Evolutionary conservation across 2,888 invertebrate species (phyloP), one percentile per base, ranked within the genome.

Genomic region (Dryocosmus kuriphilus): DNA sequence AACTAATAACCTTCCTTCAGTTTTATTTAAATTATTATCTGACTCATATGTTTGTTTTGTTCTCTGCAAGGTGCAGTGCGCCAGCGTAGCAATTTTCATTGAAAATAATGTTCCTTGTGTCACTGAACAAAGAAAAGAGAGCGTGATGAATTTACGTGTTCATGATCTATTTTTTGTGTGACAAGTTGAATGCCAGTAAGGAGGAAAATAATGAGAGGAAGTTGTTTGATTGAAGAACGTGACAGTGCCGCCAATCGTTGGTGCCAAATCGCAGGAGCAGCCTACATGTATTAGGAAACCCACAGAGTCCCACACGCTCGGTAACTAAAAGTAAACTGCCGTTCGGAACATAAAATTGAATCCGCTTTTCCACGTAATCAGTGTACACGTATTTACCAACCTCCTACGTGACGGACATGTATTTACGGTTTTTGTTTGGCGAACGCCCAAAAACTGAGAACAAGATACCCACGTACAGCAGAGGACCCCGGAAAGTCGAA

Each of bases 291-390:
- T 71, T 41, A 78, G 77, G 79, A 80, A 77, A 76, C 76, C 79
- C 46, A 77, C 73, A 63, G 63, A 22, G 77, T 76, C 63, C 61
- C 79, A 77, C 78, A 77, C 38, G n/a, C 80, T 79, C 62, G 81
- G 79, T 79, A 80, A 82, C 82, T 80, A 80, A 80, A 80, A 85
- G 86, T 82, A 84, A 85, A 80, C 85, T 80, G 65, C 78, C 79
- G 80, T 77, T 77, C 80, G 80, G 81, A 78, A 77, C 80, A 77
- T 82, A 81, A 79, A 81, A 84, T 81, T 84, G 81, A 85, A 86
- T 85, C 86, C 86, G 87, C 83, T 87, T 87, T 87, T 86, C 86
- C 79, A 76, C 85, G 81, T 83, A 81, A 81, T 83, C 75, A 79
- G 71, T 74, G 81, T 80, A 79, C 79, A 79, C 79, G 63, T 81